These are phyloP conservation scores for Neotoxoptera formosana DNA, from an alignment of 1,140 invertebrate species.

Conservation along the genomic window DNA sequence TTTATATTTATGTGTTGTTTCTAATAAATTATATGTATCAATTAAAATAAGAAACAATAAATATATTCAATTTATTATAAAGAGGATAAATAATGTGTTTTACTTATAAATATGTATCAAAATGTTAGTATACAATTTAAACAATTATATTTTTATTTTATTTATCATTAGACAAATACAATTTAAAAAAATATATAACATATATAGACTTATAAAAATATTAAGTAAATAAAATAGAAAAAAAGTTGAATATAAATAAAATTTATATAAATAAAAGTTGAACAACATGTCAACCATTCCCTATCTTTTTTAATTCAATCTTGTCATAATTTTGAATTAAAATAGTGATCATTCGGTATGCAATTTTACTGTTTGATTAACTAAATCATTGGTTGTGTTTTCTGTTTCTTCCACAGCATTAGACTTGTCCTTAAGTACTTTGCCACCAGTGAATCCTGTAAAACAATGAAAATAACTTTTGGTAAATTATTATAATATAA, in stretches of 20 bases:
- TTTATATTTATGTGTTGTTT: conserved; percentile 28
- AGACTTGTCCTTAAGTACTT: conserved; percentile 56
- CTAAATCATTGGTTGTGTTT: conserved; percentile 15
- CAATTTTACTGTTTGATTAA: conserved; percentile 14
- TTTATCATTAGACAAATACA: neutral
- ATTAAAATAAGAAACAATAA: conserved; percentile 7
- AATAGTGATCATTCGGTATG: neutral
- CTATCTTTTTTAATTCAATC: neutral
- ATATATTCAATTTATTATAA: conserved; percentile 42
- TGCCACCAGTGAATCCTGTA: conserved; percentile 58
- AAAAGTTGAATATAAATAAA: no score
- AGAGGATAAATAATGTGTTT: neutral
- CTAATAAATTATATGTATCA: neutral
- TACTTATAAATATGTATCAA: neutral
- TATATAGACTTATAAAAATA: neutral
- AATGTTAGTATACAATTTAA: neutral
- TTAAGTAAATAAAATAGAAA: conserved; percentile 12
- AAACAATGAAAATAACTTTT: conserved; percentile 26
- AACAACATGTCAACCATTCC: conserved; percentile 22
- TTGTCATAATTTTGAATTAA: neutral
- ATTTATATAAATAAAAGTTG: no score
- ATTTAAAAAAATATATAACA: conserved; percentile 3
- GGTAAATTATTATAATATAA: neutral
- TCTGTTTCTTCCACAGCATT: conserved; percentile 21
- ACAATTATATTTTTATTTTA: neutral